Evolutionary conservation across 2,888 invertebrate species (phyloP).

Genomic region (Quadroppia sp.): DNA sequence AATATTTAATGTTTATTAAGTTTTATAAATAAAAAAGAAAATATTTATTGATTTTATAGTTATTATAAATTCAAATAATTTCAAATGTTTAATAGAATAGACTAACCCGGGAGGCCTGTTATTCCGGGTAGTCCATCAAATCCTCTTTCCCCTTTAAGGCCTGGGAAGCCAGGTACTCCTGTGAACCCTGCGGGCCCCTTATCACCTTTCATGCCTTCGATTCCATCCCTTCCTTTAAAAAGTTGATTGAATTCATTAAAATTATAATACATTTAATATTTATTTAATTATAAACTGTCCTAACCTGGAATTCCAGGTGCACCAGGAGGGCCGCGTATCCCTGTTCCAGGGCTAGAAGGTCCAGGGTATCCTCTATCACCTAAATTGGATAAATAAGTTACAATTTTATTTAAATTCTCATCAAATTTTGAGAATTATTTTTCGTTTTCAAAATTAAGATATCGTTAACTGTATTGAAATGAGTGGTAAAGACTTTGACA

Average conservation of each 20-base stretch:
- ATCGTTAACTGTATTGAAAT: too few species aligned
- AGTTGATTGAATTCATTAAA: too few species aligned
- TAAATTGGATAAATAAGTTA: background rate
- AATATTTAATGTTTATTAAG: too few species aligned
- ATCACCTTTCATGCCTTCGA: slow-evolving; percentile 58
- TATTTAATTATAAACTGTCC: too few species aligned
- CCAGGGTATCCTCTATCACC: slow-evolving; percentile 15
- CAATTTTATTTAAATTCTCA: too few species aligned
- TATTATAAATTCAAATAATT: background rate
- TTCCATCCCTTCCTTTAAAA: slow-evolving; percentile 57
- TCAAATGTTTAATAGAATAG: background rate
- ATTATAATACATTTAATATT: too few species aligned
- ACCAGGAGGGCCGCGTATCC: background rate
- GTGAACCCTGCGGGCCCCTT: slow-evolving; percentile 47
- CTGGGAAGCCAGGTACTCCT: slow-evolving; percentile 47
- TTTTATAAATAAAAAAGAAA: too few species aligned
- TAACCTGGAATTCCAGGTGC: too few species aligned
- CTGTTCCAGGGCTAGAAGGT: background rate
- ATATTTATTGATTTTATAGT: too few species aligned
- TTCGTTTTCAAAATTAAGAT: too few species aligned
- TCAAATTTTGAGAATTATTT: too few species aligned
- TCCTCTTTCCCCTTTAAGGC: slow-evolving; percentile 45
- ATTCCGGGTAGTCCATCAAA: slow-evolving; percentile 39
- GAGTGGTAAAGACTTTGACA: too few species aligned
- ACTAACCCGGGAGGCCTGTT: slow-evolving; percentile 20